Conservation (phyloP, 2,797 vertebrate species). For the Oreochromis grahami region DNA sequence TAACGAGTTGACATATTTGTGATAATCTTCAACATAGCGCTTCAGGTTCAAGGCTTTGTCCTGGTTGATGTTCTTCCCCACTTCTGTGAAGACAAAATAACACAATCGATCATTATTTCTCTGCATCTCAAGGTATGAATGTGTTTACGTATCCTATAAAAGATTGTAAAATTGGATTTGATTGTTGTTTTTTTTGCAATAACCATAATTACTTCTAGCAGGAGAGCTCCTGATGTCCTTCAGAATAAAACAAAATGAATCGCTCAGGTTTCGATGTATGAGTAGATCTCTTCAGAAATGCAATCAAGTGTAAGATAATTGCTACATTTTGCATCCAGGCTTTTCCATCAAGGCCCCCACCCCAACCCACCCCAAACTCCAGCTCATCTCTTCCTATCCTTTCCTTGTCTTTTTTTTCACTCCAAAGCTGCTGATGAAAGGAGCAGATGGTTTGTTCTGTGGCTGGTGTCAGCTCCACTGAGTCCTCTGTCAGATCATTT, state of each 20-base stretch:
- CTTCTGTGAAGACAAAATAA: slow-evolving; percentile 67
- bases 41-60: slow-evolving; percentile 78
- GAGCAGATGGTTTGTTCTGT: slow-evolving; percentile 79
- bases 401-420: slow-evolving; percentile 33
- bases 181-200: slow-evolving; percentile 19
- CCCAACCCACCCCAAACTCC: slow-evolving; percentile 2
- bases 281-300: slow-evolving; percentile 44
- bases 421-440: slow-evolving; percentile 71
- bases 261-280: slow-evolving; percentile 3
- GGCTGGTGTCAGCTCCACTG: slow-evolving; percentile 75
- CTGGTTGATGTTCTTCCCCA: slow-evolving; percentile 89
- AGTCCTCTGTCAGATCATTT: slow-evolving; percentile 80
- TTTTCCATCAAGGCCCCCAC: slow-evolving; percentile 34
- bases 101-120: neutral
- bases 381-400: slow-evolving; percentile 48
- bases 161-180: neutral
- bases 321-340: slow-evolving; percentile 33
- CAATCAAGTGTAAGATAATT: slow-evolving; percentile 60
- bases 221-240: neutral
- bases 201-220: slow-evolving; percentile 32
- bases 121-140: neutral
- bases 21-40: slow-evolving; percentile 73
- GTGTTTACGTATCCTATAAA: neutral
- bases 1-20: slow-evolving; percentile 45
- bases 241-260: slow-evolving; percentile 21